phyloP scores from a whole-genome alignment of 2,888 invertebrate species.

The Cataglyphis livida region DNA sequence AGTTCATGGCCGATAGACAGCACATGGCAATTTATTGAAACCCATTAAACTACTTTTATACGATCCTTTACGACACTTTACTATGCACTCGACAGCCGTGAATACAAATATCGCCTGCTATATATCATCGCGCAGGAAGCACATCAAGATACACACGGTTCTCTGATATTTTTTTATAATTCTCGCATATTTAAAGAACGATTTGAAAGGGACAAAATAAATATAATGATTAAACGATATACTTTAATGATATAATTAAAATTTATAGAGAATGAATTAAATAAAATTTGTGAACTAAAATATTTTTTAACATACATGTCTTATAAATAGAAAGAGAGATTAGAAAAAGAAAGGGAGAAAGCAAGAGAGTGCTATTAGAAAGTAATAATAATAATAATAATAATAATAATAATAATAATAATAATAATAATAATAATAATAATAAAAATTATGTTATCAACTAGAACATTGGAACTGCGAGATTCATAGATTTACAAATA shows the following conservation, averaged over 20 bases:
- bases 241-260: background rate
- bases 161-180: background rate
- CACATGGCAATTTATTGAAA: slow-evolving; percentile 53
- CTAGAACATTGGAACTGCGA: background rate
- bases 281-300: slow-evolving; percentile 2
- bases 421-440: background rate
- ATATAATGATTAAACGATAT: background rate
- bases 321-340: background rate
- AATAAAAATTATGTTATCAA: background rate
- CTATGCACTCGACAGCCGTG: slow-evolving; percentile 1
- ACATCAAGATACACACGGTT: background rate
- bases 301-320: background rate
- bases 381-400: background rate
- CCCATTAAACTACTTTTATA: slow-evolving; percentile 50
- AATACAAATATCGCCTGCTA: slow-evolving; percentile 16
- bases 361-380: background rate
- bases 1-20: slow-evolving; percentile 33
- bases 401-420: no score
- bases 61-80: slow-evolving; percentile 25
- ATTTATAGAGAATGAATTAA: background rate
- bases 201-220: background rate
- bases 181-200: background rate
- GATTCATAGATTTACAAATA: background rate
- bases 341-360: no score
- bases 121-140: slow-evolving; percentile 7